A percentile compares a stretch with the other conserved stretches of the same genome.
Conservation (phyloP, 1,140 invertebrate genomes). For the Xylocopa sonorina region DNA sequence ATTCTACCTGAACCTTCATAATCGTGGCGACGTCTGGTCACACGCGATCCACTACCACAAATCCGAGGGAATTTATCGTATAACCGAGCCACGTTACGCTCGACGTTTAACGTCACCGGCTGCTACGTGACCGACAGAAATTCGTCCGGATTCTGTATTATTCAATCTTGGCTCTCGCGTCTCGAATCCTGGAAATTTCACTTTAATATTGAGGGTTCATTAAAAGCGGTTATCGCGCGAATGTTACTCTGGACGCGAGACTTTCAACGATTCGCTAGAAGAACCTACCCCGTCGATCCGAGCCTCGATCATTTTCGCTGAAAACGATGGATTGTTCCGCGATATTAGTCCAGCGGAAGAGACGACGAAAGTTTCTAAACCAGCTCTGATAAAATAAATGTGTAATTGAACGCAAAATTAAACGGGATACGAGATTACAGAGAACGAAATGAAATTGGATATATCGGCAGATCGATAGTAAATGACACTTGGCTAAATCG, state of each 20-base stretch:
- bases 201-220: conserved; percentile 26
- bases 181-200: conserved; percentile 9
- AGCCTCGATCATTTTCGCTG: neutral
- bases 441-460: neutral
- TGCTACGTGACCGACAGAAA: neutral
- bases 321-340: too few species aligned
- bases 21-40: neutral
- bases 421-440: neutral
- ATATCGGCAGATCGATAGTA: neutral
- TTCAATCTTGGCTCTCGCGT: neutral
- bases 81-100: conserved; percentile 1
- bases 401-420: neutral
- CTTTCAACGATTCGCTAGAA: neutral
- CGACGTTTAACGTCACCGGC: neutral
- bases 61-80: conserved; percentile 19
- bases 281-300: neutral
- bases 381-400: neutral
- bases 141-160: neutral
- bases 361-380: neutral
- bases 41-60: neutral
- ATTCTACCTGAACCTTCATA: neutral
- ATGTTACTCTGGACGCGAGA: neutral
- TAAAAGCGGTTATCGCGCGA: neutral
- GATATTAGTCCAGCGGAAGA: too few species aligned
- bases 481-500: conserved; percentile 7